A percentile compares a stretch with the other conserved stretches of the same genome.
Evolutionary conservation across 2,888 invertebrate species (phyloP).

Genomic region (Erebia ligea): DNA sequence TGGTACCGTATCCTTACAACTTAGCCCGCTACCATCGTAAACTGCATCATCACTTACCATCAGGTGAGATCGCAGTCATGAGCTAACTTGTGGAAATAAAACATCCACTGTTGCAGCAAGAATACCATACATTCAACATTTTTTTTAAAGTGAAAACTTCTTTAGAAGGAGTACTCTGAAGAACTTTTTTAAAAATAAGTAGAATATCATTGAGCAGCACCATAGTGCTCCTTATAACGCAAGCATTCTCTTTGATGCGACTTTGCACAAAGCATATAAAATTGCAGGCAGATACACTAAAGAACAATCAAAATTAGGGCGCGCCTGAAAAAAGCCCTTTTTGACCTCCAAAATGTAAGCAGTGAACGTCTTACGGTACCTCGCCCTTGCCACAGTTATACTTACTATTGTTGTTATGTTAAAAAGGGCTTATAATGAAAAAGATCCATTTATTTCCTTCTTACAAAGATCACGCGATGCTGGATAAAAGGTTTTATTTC

Average conservation of each 20-base stretch:
- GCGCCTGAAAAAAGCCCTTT: background rate
- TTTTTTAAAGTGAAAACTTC: too few relatives aligned
- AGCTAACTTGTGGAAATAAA: too few relatives aligned
- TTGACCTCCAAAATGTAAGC: slow-evolving; percentile 17
- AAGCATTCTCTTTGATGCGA: background rate
- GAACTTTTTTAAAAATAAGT: too few relatives aligned
- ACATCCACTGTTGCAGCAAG: too few relatives aligned
- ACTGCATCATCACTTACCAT: too few relatives aligned
- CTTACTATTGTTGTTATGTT: slow-evolving; percentile 16
- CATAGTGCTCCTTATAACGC: too few relatives aligned
- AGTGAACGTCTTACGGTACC: slow-evolving; percentile 54
- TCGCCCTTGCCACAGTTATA: slow-evolving; percentile 45
- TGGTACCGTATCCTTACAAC: too few relatives aligned
- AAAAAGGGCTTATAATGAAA: slow-evolving; percentile 34
- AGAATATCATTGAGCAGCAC: too few relatives aligned
- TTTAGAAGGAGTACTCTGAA: too few relatives aligned
- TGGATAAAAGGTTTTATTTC: slow-evolving; percentile 30
- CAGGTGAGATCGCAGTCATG: too few relatives aligned
- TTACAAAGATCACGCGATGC: slow-evolving; percentile 47
- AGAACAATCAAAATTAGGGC: slow-evolving; percentile 3
- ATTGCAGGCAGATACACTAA: background rate
- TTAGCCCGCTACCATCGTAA: too few relatives aligned
- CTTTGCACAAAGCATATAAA: slow-evolving; percentile 4
- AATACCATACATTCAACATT: too few relatives aligned
- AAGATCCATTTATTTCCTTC: slow-evolving; percentile 35